Evolutionary conservation across 2,888 invertebrate species (phyloP).

Genomic region (Melanchra persicariae): DNA sequence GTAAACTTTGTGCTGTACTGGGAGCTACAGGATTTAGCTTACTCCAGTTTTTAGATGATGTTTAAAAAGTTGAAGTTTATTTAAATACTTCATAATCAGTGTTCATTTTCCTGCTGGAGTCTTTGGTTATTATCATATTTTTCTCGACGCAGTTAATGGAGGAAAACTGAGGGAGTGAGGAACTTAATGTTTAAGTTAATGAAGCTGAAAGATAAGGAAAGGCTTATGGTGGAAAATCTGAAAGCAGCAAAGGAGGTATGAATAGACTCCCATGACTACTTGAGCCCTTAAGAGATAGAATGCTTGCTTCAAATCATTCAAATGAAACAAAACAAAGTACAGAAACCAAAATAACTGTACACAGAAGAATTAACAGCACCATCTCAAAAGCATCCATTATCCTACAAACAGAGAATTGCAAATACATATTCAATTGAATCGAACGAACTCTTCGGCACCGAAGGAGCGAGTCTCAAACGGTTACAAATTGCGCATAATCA

Average conservation of each 20-base stretch:
- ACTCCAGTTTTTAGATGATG: not conserved
- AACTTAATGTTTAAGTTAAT: not conserved
- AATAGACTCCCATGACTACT: not conserved
- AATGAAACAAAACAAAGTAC: not conserved
- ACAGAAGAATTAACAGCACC: conserved; percentile 15
- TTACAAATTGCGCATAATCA: conserved; percentile 56
- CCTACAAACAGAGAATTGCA: conserved; percentile 44
- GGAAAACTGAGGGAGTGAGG: too few species aligned
- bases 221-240: not conserved
- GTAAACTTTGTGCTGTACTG: conserved; percentile 53
- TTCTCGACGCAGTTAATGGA: not conserved
- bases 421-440: conserved; percentile 58
- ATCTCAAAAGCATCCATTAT: conserved; percentile 47
- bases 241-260: not conserved
- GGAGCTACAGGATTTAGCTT: conserved; percentile 36
- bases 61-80: too few species aligned
- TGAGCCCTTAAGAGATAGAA: not conserved
- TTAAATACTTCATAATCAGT: not conserved
- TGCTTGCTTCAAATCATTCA: not conserved
- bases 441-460: conserved; percentile 30
- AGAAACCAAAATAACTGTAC: not conserved
- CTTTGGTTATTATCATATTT: not conserved
- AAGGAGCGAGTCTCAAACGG: conserved; percentile 44
- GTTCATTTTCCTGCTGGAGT: not conserved
- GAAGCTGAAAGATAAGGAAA: not conserved